These are phyloP conservation scores for Perizoma affinitatum DNA, from an alignment of 2,888 invertebrate genomes.

Conservation along the genomic window DNA sequence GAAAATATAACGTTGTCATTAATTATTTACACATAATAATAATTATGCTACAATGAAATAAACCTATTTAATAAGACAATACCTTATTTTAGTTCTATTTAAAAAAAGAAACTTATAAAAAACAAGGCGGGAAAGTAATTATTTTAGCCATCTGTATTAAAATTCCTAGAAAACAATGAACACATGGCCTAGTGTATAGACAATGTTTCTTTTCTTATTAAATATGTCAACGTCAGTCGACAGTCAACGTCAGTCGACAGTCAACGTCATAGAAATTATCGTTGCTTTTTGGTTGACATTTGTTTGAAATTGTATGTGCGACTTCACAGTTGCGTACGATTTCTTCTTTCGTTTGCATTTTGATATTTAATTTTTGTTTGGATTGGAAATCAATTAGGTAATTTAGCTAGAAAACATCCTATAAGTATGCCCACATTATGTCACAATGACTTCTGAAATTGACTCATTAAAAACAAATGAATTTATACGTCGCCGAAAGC, in stretches of 20 bases:
- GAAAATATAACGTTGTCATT: no score
- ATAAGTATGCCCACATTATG: slow-evolving; percentile 36
- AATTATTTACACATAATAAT: no score
- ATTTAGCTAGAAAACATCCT: background rate
- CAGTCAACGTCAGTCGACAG: background rate
- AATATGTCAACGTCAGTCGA: background rate
- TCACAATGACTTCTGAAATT: slow-evolving; percentile 71
- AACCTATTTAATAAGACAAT: no score
- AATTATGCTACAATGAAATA: no score
- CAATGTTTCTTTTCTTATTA: background rate
- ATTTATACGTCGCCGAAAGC: slow-evolving; percentile 72
- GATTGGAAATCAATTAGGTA: background rate
- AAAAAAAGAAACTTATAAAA: no score
- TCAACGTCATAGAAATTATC: slow-evolving; percentile 6
- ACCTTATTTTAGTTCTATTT: no score
- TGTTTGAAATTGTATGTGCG: slow-evolving; percentile 8
- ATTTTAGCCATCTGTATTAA: no score
- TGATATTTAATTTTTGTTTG: no score
- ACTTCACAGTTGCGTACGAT: background rate
- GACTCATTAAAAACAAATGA: slow-evolving; percentile 77
- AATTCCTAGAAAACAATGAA: no score
- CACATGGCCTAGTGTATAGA: background rate
- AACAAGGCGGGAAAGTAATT: no score
- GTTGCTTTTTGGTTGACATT: slow-evolving; percentile 3
- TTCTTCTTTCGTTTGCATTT: no score